Conservation (phyloP, 2,797 vertebrate species). For the Manis crassicaudata region DNA sequence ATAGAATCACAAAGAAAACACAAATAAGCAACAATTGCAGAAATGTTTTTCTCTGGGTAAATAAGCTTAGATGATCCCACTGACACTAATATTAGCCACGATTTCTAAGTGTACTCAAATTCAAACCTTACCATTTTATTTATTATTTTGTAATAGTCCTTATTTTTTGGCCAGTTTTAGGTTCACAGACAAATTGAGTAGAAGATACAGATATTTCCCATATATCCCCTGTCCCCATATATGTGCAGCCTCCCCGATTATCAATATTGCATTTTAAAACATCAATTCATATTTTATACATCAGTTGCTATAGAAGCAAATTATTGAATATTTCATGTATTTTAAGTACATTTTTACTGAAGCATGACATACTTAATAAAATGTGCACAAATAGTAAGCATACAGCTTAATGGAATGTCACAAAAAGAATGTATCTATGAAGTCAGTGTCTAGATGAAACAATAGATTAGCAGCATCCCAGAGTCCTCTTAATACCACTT, state of each 20-base stretch:
- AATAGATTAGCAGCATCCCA: neutral
- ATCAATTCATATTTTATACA: conserved; percentile 23
- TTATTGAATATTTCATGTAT: neutral
- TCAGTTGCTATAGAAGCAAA: conserved; percentile 38
- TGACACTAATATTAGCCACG: neutral
- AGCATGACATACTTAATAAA: neutral
- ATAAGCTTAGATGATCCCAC: neutral
- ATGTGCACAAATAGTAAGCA: neutral
- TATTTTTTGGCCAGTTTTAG: neutral
- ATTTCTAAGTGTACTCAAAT: neutral
- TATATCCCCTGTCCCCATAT: neutral
- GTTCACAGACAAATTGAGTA: neutral
- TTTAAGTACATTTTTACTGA: conserved; percentile 29
- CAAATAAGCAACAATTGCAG: neutral
- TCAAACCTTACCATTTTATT: neutral
- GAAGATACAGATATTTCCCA: neutral
- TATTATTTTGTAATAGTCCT: neutral
- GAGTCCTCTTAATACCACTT: neutral
- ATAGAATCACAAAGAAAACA: neutral
- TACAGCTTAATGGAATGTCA: neutral
- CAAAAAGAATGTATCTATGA: neutral
- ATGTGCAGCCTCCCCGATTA: neutral
- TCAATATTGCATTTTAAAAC: neutral
- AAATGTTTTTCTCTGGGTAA: neutral
- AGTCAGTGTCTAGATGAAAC: neutral